Base-by-base conservation (phyloP, 1,140 invertebrate species). In the Drosophila navojoa region DNA sequence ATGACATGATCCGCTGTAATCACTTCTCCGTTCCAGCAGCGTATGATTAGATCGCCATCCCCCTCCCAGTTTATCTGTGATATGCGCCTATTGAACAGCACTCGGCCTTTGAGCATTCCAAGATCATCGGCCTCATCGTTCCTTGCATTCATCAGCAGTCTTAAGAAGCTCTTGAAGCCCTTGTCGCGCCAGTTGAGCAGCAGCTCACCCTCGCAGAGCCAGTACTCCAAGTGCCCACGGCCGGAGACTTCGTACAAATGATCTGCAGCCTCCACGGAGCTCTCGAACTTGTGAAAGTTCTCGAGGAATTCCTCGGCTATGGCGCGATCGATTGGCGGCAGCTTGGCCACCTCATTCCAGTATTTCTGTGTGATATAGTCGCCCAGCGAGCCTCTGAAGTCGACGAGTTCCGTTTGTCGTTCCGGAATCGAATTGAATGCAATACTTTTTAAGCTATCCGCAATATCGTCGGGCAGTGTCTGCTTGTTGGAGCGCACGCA, bases 1-100 rank as follows among this genome's bases (percentile, higher is more conserved):
- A 96, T 95, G 0, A 95, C 94, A 90, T 95, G 94, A 79, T 95
- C 94, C 5, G 95, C 94, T 1, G 90, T 79, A 70, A 94, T 94
- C 2, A 92, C 54, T 55, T 93, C 93, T 1, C 94, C 95, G 76
- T 95, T 95, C 52, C 92, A 92, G 76, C 95, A 95, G 10, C 91
- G 93, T 1, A 95, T 90, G 7, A 80, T 35, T 0, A 91, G 13
- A 15, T 85, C 73, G 38, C 76, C 60, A 1, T 50, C 50, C 0
- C 53, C 76, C 3, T 42, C 5, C 93, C 93, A 94, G 16, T 90
- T 78, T 2, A 94, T 93, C 62, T 92, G 89, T 0, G 69, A 72
- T 1, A 95, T 93, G 84, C 93, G 92, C 79, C 92, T 93, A 11
- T 93, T 93, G 2, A 94, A 89, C 19, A 90, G 44, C 15, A 94